phyloP scores from a whole-genome alignment of 2,888 invertebrate species.

The Cheilosia urbana region DNA sequence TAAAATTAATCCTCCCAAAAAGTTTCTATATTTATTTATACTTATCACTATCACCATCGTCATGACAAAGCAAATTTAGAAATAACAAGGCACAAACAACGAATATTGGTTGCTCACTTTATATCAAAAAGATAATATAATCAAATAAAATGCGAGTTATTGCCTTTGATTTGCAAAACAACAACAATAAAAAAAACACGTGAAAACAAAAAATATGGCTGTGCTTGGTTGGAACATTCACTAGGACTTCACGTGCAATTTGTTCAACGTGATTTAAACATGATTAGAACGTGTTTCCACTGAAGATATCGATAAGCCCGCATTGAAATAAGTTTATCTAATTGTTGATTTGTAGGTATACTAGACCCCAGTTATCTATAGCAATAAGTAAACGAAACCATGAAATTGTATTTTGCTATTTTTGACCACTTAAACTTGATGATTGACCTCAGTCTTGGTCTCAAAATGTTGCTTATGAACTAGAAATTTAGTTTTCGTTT shows the following conservation, averaged over 20 bases:
- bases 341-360: neutral
- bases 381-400: too few species aligned
- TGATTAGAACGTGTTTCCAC: conserved; percentile 31
- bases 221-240: neutral
- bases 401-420: too few species aligned
- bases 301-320: neutral
- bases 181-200: neutral
- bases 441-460: too few species aligned
- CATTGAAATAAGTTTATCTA: neutral
- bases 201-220: neutral
- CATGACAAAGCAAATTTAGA: neutral
- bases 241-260: conserved; percentile 10
- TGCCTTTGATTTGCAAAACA: conserved; percentile 10
- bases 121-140: conserved; percentile 19
- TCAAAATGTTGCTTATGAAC: too few species aligned
- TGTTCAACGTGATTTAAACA: conserved; percentile 38
- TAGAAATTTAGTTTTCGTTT: too few species aligned
- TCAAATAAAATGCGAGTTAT: conserved; percentile 4
- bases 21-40: too few species aligned
- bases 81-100: neutral
- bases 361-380: too few species aligned
- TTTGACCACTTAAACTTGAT: too few species aligned
- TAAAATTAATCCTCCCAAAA: too few species aligned
- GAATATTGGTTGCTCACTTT: neutral
- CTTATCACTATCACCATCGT: neutral